Conservation (phyloP, 2,797 vertebrate genomes). For the Oreortyx pictus region DNA sequence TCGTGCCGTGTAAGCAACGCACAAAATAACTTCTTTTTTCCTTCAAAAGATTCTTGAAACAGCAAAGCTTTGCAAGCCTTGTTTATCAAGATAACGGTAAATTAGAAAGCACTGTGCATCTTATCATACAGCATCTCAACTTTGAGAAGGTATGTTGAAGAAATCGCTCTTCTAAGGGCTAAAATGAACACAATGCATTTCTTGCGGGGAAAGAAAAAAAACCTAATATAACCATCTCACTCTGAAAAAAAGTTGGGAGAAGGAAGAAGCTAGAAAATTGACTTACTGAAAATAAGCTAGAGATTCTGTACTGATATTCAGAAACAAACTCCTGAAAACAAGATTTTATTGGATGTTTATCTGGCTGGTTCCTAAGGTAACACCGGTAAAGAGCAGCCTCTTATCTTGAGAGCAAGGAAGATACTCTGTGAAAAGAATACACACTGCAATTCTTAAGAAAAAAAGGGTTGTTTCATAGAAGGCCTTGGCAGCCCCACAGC, state of each 20-base stretch:
- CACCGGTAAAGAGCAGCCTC: conserved; percentile 70
- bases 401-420: conserved; percentile 68
- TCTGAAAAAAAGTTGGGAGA: background rate
- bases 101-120: background rate
- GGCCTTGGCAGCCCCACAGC: conserved; percentile 32
- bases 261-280: background rate
- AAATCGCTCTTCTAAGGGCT: background rate
- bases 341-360: conserved; percentile 65
- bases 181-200: background rate
- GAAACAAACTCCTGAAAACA: conserved; percentile 69
- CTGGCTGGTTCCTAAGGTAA: conserved; percentile 73
- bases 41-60: background rate
- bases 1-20: background rate
- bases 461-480: conserved; percentile 9
- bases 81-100: conserved; percentile 24
- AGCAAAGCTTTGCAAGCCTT: background rate
- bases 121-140: background rate
- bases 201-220: background rate
- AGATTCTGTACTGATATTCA: conserved; percentile 45
- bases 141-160: background rate
- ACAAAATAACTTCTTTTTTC: background rate
- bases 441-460: conserved; percentile 25
- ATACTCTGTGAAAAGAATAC: conserved; percentile 27
- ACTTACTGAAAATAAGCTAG: conserved; percentile 38
- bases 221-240: background rate